Base-by-base conservation (phyloP, 2,113 vertebrate genomes). In the Pteronura brasiliensis region DNA sequence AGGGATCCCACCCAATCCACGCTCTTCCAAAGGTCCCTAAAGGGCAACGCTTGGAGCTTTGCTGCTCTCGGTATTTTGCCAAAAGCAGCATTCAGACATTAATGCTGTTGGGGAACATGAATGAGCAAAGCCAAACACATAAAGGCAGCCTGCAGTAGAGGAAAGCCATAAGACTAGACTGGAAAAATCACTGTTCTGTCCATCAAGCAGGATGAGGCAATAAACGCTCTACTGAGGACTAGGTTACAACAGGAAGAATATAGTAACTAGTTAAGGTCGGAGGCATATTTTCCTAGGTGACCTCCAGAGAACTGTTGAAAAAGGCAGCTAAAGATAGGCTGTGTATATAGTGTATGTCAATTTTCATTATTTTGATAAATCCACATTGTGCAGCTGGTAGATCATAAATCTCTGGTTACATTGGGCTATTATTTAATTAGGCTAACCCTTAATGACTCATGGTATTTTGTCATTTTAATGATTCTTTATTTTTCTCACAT, bases 401-500 rank as follows among this genome's bases (percentile, higher is more conserved):
- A 90, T 97, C 97, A 97, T 96, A 98, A 97, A 97, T 97, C 86
- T 63, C 91, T 96, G 92, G 97, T 97, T 99, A 97, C 94, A 95
- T 18, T 96, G 74, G 76, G 81, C 94, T 98, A 96, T 97, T 98
- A 98, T 97, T 98, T 98, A 97, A 98, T 98, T 98, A 98, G 96
- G 85, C 83, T 91, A 96, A 82, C 67, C 82, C 65, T 57, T 97
- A 98, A 97, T 97, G 96, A 98, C 81, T 98, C 97, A 98, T 36
- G 0, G 52, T 96, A 96, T 98, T 98, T 97, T 99, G 95, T 98
- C 98, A 98, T 98, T 98, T 98, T 98, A 97, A 98, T 71, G 88
- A 97, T 98, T 97, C 95, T 98, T 98, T 98, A 90, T 98, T 98
- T 99, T 99, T 99, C 98, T 98, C 95, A 98, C 93, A 97, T 97